These are phyloP conservation scores for Cantharis nigra DNA, from an alignment of 2,888 invertebrate species.

Conservation along the genomic window DNA sequence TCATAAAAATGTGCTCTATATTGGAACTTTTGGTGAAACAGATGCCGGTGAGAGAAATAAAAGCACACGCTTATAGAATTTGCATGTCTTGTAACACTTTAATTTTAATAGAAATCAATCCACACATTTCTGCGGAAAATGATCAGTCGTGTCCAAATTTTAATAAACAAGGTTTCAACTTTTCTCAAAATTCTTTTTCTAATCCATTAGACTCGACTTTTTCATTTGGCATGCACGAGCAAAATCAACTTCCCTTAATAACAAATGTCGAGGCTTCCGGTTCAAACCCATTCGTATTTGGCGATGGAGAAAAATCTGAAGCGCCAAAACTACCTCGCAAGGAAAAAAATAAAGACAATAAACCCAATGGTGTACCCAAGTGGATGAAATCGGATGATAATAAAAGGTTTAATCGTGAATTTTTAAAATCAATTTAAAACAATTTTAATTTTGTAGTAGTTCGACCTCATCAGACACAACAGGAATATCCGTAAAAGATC, in stretches of 20 bases:
- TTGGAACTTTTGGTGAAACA: slow-evolving; percentile 61
- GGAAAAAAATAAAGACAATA: slow-evolving; percentile 49
- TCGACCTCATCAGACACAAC: slow-evolving; percentile 61
- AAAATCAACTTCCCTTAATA: slow-evolving; percentile 32
- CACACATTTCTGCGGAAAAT: slow-evolving; percentile 37
- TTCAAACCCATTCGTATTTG: slow-evolving; percentile 57
- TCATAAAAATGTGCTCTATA: slow-evolving; percentile 66
- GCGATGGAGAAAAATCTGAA: slow-evolving; percentile 46
- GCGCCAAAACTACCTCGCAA: slow-evolving; percentile 51
- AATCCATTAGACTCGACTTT: slow-evolving; percentile 42
- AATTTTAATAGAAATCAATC: slow-evolving; percentile 27
- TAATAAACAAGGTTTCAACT: slow-evolving; percentile 63
- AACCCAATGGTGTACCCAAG: slow-evolving; percentile 61
- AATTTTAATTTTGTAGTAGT: slow-evolving; percentile 52
- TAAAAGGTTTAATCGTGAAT: slow-evolving; percentile 40
- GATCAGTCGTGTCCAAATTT: slow-evolving; percentile 38
- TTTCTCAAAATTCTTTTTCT: slow-evolving; percentile 52
- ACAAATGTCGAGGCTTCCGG: slow-evolving; percentile 31
- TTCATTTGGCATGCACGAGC: slow-evolving; percentile 33
- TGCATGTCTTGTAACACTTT: background rate
- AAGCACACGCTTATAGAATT: slow-evolving; percentile 17
- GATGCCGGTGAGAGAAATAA: slow-evolving; percentile 39
- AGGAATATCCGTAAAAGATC: slow-evolving; percentile 72
- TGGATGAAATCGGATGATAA: slow-evolving; percentile 62
- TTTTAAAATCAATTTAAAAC: background rate